Percentiles rank a stretch among this genome's conserved stretches.
Evolutionary conservation across 2,797 vertebrate genomes (phyloP).

Genomic region (Gallinago solitaria): DNA sequence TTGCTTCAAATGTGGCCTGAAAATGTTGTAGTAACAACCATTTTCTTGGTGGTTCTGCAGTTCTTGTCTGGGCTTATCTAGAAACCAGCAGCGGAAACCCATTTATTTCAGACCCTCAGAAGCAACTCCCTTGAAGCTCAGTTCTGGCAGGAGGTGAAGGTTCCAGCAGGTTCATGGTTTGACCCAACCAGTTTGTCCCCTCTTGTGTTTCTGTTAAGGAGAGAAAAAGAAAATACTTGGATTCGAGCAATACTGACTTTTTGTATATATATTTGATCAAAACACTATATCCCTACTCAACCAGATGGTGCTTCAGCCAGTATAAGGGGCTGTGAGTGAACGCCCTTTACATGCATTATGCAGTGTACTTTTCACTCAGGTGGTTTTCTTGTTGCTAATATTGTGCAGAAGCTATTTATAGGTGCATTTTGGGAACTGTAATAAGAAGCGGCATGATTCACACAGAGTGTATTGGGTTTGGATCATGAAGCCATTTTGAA

Average conservation of each 20-base stretch:
- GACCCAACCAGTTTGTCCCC: neutral
- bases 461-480: fast-evolving
- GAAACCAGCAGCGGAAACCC: neutral
- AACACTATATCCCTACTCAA: neutral
- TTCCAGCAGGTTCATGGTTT: neutral
- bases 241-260: neutral
- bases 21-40: neutral
- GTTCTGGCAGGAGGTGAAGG: neutral
- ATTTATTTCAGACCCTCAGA: neutral
- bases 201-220: neutral
- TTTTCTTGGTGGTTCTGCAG: neutral
- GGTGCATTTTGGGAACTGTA: neutral
- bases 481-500: neutral
- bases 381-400: neutral
- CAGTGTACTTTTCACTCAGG: neutral
- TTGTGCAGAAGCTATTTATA: neutral
- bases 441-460: neutral
- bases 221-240: neutral
- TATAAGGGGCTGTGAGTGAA: neutral
- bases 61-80: neutral
- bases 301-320: neutral
- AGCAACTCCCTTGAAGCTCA: neutral
- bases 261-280: neutral
- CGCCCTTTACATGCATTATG: neutral
- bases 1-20: neutral